A percentile compares a stretch with the other conserved stretches of the same genome.
These are phyloP conservation scores for Tuberolachnus salignus DNA, from an alignment of 2,888 invertebrate genomes.

Conservation along the genomic window DNA sequence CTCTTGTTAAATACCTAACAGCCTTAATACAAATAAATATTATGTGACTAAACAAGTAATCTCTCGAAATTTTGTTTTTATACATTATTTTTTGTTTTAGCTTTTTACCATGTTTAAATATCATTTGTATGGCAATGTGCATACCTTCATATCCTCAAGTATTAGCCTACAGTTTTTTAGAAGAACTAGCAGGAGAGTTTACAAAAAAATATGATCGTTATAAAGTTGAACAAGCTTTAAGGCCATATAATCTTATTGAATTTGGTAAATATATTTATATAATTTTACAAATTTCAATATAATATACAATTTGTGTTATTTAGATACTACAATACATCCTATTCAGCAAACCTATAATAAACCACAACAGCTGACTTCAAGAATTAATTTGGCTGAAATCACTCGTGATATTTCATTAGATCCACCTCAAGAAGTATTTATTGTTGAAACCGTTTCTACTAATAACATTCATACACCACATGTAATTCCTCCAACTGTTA, in stretches of 20 bases:
- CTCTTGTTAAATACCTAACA: too few species aligned
- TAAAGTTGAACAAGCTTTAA: slow-evolving; percentile 61
- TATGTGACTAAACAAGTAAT: too few species aligned
- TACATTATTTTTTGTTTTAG: slow-evolving; percentile 62
- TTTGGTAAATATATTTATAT: slow-evolving; percentile 62
- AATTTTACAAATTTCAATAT: not conserved
- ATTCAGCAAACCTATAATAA: slow-evolving; percentile 61
- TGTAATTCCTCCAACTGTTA: slow-evolving; percentile 49
- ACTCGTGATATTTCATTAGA: slow-evolving; percentile 60
- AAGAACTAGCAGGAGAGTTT: slow-evolving; percentile 64
- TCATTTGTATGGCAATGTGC: slow-evolving; percentile 63
- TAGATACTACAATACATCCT: slow-evolving; percentile 61
- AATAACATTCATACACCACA: slow-evolving; percentile 29
- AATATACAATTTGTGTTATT: slow-evolving; percentile 32
- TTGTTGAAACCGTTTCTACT: slow-evolving; percentile 57
- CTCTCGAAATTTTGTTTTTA: too few species aligned
- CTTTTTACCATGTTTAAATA: slow-evolving; percentile 61
- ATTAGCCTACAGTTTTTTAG: slow-evolving; percentile 64
- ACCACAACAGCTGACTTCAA: slow-evolving; percentile 61
- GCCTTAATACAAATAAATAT: too few species aligned
- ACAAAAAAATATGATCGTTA: slow-evolving; percentile 62
- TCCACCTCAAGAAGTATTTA: slow-evolving; percentile 60
- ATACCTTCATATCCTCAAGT: slow-evolving; percentile 63
- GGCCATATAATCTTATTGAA: slow-evolving; percentile 64
- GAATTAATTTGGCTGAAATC: slow-evolving; percentile 61